phyloP scores from a whole-genome alignment of 2,797 vertebrate species.

The Falco peregrinus region DNA sequence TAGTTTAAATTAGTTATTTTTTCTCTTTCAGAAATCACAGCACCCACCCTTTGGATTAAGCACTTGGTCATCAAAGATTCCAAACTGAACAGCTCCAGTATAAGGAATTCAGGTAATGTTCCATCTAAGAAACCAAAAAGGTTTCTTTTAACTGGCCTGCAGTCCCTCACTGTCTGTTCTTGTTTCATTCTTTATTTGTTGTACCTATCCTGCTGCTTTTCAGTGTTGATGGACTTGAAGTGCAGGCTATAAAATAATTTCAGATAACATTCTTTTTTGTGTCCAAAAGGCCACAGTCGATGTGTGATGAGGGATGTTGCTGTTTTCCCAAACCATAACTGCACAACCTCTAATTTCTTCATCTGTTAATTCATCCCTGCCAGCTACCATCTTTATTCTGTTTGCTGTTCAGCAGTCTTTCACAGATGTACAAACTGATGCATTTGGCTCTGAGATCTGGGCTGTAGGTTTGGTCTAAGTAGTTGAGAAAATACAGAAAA shows the following conservation, averaged over 20 bases:
- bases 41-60: slow-evolving; percentile 96
- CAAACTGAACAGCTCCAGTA: slow-evolving; percentile 88
- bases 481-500: background rate
- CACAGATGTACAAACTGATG: background rate
- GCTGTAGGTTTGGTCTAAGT: background rate
- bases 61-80: slow-evolving; percentile 92
- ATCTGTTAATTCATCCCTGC: background rate
- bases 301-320: background rate
- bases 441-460: background rate
- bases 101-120: slow-evolving; percentile 88
- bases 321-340: background rate
- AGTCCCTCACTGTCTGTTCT: background rate
- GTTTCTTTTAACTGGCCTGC: background rate
- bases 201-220: background rate
- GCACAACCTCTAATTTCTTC: background rate
- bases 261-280: background rate
- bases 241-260: background rate
- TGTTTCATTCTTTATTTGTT: background rate
- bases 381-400: background rate
- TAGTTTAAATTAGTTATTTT: background rate
- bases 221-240: background rate
- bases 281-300: background rate
- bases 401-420: background rate
- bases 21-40: slow-evolving; percentile 90
- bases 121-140: accelerated